phyloP scores from a whole-genome alignment of 2,113 vertebrate genomes.

The Diadophis punctatus region DNA sequence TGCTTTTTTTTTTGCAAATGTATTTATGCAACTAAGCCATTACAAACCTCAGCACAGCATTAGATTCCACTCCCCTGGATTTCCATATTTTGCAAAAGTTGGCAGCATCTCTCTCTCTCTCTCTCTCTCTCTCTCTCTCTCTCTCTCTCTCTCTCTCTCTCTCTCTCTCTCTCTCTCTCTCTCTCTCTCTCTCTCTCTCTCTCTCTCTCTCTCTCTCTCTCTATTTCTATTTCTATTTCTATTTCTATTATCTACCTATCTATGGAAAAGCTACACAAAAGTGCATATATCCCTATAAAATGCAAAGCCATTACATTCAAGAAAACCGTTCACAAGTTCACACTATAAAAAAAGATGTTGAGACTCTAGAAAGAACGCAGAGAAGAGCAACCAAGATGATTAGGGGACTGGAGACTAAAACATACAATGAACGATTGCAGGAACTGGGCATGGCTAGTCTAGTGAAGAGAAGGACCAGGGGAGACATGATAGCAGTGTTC shows the following conservation, averaged over 20 bases:
- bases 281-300: neutral
- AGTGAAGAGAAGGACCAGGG: no score
- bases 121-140: neutral
- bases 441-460: no score
- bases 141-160: neutral
- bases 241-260: neutral
- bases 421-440: no score
- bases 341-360: no score
- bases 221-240: no score
- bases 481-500: no score
- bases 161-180: neutral
- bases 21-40: neutral
- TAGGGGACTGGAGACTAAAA: no score
- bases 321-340: neutral
- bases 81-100: neutral
- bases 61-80: neutral
- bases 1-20: neutral
- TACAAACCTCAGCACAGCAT: constrained; percentile 6
- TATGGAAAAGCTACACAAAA: neutral
- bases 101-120: neutral
- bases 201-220: neutral
- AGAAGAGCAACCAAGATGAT: no score
- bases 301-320: neutral
- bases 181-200: neutral
- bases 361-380: no score